Conservation (phyloP, 2,888 invertebrate genomes). For the Alloscopus bannaensis region DNA sequence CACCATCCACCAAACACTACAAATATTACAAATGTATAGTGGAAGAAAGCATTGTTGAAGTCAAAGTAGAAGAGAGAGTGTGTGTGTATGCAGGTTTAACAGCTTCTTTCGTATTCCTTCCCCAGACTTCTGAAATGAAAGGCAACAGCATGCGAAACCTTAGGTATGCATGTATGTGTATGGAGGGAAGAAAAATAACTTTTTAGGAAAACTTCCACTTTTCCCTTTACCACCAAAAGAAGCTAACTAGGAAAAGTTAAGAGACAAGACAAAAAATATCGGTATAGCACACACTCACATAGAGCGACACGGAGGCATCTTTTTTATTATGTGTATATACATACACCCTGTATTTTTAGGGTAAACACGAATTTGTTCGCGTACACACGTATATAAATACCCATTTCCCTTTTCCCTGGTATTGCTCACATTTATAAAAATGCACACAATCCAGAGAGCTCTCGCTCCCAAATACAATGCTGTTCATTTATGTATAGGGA, state of each 20-base stretch:
- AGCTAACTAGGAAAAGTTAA: constrained; percentile 40
- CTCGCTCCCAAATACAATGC: not conserved
- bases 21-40: constrained; percentile 41
- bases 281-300: too few relatives aligned
- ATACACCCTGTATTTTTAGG: too few relatives aligned
- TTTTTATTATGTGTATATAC: constrained; percentile 27
- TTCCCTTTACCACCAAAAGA: constrained; percentile 54
- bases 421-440: too few relatives aligned
- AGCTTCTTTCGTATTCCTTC: constrained; percentile 63
- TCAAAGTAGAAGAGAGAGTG: constrained; percentile 41
- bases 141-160: constrained; percentile 62
- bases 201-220: constrained; percentile 54
- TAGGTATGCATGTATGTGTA: constrained; percentile 56
- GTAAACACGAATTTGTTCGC: not conserved
- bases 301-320: constrained; percentile 30
- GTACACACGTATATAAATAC: not conserved
- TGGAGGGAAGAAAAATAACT: constrained; percentile 49
- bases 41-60: constrained; percentile 43
- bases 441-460: too few relatives aligned
- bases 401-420: too few relatives aligned
- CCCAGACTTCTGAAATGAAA: constrained; percentile 53
- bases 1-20: constrained; percentile 42
- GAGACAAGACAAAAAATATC: too few relatives aligned
- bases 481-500: constrained; percentile 35
- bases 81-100: constrained; percentile 57